Percentiles rank a stretch among this genome's conserved stretches.
Evolutionary conservation across 2,888 invertebrate species (phyloP).

Genomic region (Hemithea aestivaria): DNA sequence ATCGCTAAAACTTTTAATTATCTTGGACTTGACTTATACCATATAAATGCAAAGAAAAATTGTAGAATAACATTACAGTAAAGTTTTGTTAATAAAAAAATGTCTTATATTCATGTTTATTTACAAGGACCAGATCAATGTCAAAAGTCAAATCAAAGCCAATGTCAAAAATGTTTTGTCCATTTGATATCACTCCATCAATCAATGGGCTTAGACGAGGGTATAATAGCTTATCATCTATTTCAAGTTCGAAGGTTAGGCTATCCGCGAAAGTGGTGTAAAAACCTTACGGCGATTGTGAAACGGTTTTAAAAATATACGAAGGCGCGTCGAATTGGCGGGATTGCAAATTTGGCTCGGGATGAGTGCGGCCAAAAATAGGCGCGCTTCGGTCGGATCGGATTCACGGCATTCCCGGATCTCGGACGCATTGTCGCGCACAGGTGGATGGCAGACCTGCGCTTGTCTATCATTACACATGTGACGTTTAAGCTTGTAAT

Average conservation of each 20-base stretch:
- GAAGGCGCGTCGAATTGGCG: slow-evolving; percentile 70
- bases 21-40: too few relatives aligned
- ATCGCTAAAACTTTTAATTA: too few relatives aligned
- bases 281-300: slow-evolving; percentile 58
- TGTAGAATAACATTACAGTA: too few relatives aligned
- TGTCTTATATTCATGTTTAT: slow-evolving; percentile 25
- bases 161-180: slow-evolving; percentile 63
- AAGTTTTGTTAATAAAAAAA: too few relatives aligned
- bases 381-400: slow-evolving; percentile 63
- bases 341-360: slow-evolving; percentile 77
- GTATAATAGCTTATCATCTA: slow-evolving; percentile 15
- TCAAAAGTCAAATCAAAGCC: slow-evolving; percentile 43
- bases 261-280: slow-evolving; percentile 30
- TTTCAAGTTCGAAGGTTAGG: slow-evolving; percentile 36
- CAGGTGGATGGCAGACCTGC: slow-evolving; percentile 39
- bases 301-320: slow-evolving; percentile 72
- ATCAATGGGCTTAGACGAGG: slow-evolving; percentile 9
- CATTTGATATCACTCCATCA: slow-evolving; percentile 7
- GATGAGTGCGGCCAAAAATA: slow-evolving; percentile 67
- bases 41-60: too few relatives aligned
- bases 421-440: slow-evolving; percentile 44
- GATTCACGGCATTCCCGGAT: slow-evolving; percentile 70
- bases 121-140: slow-evolving; percentile 46
- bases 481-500: too few relatives aligned
- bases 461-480: too few relatives aligned